Percentiles rank a stretch among this genome's conserved stretches.
phyloP scores from a whole-genome alignment of 1,140 invertebrate species.

The Trinorchestia longiramus region DNA sequence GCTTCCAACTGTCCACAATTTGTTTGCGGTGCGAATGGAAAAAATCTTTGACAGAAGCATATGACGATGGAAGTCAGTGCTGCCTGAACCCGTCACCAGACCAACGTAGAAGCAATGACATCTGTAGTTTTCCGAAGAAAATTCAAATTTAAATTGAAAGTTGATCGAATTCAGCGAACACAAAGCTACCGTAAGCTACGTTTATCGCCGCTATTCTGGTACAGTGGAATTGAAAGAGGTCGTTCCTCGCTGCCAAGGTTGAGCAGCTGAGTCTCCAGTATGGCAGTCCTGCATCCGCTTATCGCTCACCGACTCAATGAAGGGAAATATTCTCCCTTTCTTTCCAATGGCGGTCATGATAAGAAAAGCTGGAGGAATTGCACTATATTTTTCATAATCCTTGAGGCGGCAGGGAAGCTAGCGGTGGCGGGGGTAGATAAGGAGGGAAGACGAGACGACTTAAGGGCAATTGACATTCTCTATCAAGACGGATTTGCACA shows the following conservation, averaged over 20 bases:
- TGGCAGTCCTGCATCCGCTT: slow-evolving; percentile 22
- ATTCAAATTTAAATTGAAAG: neutral
- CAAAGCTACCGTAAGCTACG: neutral
- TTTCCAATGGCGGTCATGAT: slow-evolving; percentile 51
- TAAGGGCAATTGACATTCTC: slow-evolving; percentile 17
- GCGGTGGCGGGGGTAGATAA: slow-evolving; percentile 30
- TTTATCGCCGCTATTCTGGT: neutral
- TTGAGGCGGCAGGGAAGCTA: slow-evolving; percentile 40
- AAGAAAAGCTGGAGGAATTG: slow-evolving; percentile 45
- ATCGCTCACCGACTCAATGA: slow-evolving; percentile 18
- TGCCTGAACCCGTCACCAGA: neutral
- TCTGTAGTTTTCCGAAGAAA: neutral
- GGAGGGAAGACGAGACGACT: slow-evolving; percentile 24
- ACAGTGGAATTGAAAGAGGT: neutral
- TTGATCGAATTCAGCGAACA: neutral
- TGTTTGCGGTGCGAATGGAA: neutral
- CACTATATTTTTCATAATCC: slow-evolving; percentile 51
- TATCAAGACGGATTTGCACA: neutral
- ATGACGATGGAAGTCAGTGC: neutral
- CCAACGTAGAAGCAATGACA: neutral
- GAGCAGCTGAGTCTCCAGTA: slow-evolving; percentile 17
- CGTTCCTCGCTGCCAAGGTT: neutral
- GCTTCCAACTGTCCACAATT: neutral
- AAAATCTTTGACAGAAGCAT: neutral
- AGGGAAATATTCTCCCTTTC: slow-evolving; percentile 44